Evolutionary conservation across 2,113 vertebrate species (phyloP).

Genomic region (Okapia johnstoni): DNA sequence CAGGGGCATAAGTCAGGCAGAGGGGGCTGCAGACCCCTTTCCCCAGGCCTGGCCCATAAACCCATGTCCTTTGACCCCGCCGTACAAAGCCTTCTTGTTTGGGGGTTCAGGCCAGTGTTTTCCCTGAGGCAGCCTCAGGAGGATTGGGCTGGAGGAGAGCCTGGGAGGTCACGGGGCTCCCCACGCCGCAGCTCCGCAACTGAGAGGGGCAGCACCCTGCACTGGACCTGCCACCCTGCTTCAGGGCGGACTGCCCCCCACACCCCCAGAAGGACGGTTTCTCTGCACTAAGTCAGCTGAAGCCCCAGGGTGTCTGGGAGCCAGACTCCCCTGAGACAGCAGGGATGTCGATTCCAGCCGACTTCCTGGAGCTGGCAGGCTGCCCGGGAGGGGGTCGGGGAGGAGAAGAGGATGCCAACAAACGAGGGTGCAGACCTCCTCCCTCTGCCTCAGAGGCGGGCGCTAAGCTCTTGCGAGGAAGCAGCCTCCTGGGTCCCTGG

Average conservation of each 20-base stretch:
- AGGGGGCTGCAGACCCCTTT: neutral
- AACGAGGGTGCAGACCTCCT: neutral
- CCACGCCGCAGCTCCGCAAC: neutral
- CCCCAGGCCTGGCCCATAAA: neutral
- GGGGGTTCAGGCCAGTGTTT: constrained; percentile 8
- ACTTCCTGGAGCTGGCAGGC: constrained; percentile 54
- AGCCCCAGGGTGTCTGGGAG: constrained; percentile 53
- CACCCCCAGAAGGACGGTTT: neutral
- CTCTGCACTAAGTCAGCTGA: neutral
- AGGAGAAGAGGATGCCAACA: neutral
- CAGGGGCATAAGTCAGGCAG: neutral
- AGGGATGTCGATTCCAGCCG: constrained; percentile 21
- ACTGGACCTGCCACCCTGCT: neutral
- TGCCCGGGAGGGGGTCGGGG: constrained; percentile 1
- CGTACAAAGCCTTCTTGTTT: constrained; percentile 55
- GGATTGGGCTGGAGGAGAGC: neutral
- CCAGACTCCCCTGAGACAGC: constrained; percentile 67
- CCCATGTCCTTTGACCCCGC: constrained; percentile 29
- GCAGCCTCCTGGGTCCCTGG: neutral
- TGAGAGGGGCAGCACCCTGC: neutral
- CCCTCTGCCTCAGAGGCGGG: neutral
- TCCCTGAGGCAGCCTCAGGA: neutral
- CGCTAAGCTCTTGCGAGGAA: neutral
- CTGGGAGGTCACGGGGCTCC: neutral
- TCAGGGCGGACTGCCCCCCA: neutral